Conservation (phyloP, 1,140 invertebrate genomes). For the Drosophila rufa region DNA sequence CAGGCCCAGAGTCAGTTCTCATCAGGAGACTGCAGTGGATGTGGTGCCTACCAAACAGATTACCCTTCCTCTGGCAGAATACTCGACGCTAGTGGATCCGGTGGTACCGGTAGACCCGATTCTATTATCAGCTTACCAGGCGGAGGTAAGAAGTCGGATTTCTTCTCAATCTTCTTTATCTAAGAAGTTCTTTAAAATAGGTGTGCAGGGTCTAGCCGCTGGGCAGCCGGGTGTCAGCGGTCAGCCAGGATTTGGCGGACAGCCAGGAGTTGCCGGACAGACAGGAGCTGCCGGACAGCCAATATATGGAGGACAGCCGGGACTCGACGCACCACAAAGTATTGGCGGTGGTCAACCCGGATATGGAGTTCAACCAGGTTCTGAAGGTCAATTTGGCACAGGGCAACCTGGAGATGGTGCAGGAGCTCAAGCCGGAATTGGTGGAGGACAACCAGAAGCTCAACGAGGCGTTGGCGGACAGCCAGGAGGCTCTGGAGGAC, state of each 20-base stretch:
- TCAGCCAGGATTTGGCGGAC: not conserved
- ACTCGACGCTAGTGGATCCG: slow-evolving; percentile 20
- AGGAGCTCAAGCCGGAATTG: slow-evolving; percentile 15
- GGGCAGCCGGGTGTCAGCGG: slow-evolving; percentile 29
- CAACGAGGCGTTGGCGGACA: slow-evolving; percentile 34
- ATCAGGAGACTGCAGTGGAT: slow-evolving; percentile 86
- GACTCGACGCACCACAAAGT: not conserved
- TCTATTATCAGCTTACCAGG: slow-evolving; percentile 64
- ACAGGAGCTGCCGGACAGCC: not conserved
- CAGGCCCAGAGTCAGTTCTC: slow-evolving; percentile 92
- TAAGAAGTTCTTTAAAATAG: not conserved
- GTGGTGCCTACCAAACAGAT: slow-evolving; percentile 41
- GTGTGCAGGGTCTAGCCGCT: slow-evolving; percentile 20
- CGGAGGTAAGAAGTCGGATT: slow-evolving; percentile 21
- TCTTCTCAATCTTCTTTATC: no score
- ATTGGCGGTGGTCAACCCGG: slow-evolving; percentile 10
- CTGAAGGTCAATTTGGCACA: slow-evolving; percentile 10
- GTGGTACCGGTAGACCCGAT: slow-evolving; percentile 47
- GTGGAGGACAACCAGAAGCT: slow-evolving; percentile 14
- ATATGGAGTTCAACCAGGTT: slow-evolving; percentile 16
- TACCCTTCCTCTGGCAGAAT: slow-evolving; percentile 40
- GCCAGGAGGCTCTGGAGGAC: slow-evolving; percentile 1
- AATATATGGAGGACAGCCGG: not conserved
- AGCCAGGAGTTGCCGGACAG: not conserved
- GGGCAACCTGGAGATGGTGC: slow-evolving; percentile 13